Percentiles rank a stretch among this genome's conserved stretches.
These are phyloP conservation scores for Emydura subglobosa DNA, from an alignment of 2,113 vertebrate genomes.

Conservation along the genomic window DNA sequence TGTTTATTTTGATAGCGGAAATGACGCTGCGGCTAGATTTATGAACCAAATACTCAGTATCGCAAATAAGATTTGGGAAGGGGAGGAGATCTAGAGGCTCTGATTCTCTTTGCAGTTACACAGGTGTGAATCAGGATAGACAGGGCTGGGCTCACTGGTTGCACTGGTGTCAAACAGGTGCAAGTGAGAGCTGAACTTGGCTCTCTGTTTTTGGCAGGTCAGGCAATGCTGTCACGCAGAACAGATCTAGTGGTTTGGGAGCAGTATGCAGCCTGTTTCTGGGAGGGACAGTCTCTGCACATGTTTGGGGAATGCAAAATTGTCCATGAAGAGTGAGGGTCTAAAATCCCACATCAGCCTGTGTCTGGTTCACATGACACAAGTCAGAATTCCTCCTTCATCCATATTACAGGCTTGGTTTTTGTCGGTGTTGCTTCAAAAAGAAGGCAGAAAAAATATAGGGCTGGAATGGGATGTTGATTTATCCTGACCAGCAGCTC, in stretches of 20 bases:
- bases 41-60: neutral
- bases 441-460: neutral
- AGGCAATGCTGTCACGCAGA: neutral
- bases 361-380: neutral
- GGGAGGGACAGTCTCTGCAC: fast-evolving
- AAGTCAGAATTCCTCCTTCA: neutral
- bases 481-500: fast-evolving
- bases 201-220: neutral
- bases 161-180: neutral
- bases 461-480: fast-evolving
- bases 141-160: too few species aligned
- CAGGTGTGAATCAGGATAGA: neutral
- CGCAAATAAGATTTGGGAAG: neutral
- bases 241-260: neutral
- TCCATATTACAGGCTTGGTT: fast-evolving
- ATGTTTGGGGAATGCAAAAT: too few species aligned
- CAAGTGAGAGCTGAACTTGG: neutral
- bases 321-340: fast-evolving
- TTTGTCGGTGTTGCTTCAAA: neutral
- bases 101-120: neutral
- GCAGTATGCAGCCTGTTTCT: neutral
- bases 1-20: neutral
- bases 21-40: neutral
- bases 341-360: neutral
- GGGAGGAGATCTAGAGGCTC: neutral